phyloP scores from a whole-genome alignment of 2,888 invertebrate species.

The Leptinotarsa rubiginosa region DNA sequence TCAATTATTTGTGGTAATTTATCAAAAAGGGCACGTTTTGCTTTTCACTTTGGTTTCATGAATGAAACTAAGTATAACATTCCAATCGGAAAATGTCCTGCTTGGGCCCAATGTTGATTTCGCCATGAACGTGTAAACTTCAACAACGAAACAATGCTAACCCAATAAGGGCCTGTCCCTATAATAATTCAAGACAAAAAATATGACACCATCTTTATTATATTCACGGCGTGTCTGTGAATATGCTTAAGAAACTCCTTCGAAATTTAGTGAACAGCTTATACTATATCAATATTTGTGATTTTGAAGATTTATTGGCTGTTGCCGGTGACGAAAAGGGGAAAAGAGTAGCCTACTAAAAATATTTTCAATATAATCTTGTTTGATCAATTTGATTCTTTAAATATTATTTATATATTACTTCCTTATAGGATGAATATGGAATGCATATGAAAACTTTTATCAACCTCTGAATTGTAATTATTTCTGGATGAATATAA shows the following conservation, averaged over 20 bases:
- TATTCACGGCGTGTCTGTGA: slow-evolving; percentile 61
- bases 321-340: slow-evolving; percentile 42
- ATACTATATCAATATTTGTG: slow-evolving; percentile 68
- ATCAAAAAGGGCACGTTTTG: too few relatives aligned
- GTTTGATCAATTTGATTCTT: not conserved
- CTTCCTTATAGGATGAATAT: too few relatives aligned
- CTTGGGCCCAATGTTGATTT: not conserved
- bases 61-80: too few relatives aligned
- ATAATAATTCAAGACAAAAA: not conserved
- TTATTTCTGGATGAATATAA: too few relatives aligned
- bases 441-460: not conserved
- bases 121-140: not conserved
- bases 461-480: too few relatives aligned
- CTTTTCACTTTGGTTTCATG: too few relatives aligned
- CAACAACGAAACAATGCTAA: not conserved
- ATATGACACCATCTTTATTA: slow-evolving; percentile 51
- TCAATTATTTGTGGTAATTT: too few relatives aligned
- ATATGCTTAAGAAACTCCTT: slow-evolving; percentile 61
- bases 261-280: slow-evolving; percentile 67
- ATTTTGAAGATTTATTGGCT: slow-evolving; percentile 64
- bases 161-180: not conserved
- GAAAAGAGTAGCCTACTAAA: not conserved
- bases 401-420: too few relatives aligned
- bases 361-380: not conserved
- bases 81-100: too few relatives aligned